Evolutionary conservation across 2,888 invertebrate species (phyloP), one percentile per base, ranked within the genome.

Genomic region (Alentia gelatinosa): DNA sequence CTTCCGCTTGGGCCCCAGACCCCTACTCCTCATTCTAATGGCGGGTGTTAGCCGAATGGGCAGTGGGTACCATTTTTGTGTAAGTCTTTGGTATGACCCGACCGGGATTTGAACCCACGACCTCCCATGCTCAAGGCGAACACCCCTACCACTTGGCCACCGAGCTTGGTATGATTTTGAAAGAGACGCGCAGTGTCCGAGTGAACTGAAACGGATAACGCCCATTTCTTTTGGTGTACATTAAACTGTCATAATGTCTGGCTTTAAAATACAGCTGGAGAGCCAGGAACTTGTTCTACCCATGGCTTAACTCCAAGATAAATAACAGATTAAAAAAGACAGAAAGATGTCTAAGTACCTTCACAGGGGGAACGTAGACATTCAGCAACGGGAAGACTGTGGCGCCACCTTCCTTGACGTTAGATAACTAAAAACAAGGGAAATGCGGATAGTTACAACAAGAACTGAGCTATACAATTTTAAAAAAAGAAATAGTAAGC

Each of bases 401-500:
- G 23, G 91, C 92, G 12, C 92, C 92, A 5, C 92, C 92, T 56
- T 86, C 91, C 63, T 89, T 74, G 4, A 92, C 92, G 56, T 91
- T 84, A 15, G 75, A 91, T 42, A 92, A 68, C 91, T 92, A 89
- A 30, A 92, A 89, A 23, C 7, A 89, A n/a, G 39, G 37, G 39
- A 42, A 74, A 33, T 4, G 26, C 5, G 3, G 39, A 7, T 40
- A 39, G 4, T 84, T 39, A 39, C 3, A n/a, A 19, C n/a, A n/a
- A 56, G 19, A 47, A 12, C 19, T 47, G 9, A 12, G n/a, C 75
- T 47, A 12, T 19, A 7, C 47, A 12, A n/a, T 26, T 68, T 68
- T n/a, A 26, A 68, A 68, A 47, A 9, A 47, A 19, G 19, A 47
- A 9, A 47, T 47, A 47, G 9, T 12, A 19, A 47, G 9, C 9